A percentile compares a stretch with the other conserved stretches of the same genome.
Evolutionary conservation across 2,113 vertebrate genomes (phyloP).

Genomic region (Pao palembangensis): DNA sequence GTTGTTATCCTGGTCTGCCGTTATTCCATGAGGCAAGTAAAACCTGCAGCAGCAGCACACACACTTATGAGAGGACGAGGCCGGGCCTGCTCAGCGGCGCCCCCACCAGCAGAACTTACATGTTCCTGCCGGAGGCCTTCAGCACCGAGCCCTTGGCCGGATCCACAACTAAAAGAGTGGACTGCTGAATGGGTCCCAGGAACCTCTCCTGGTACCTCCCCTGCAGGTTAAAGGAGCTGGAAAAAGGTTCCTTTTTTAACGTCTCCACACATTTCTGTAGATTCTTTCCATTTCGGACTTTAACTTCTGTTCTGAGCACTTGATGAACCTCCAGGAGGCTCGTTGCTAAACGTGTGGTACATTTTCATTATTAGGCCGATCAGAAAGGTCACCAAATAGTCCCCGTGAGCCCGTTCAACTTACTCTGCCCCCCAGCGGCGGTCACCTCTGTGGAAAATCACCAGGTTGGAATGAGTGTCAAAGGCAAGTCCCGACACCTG

Average conservation of each 20-base stretch:
- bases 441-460: slow-evolving; percentile 95
- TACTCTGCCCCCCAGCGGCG: slow-evolving; percentile 88
- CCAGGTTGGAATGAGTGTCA: slow-evolving; percentile 83
- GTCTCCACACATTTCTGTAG: background rate
- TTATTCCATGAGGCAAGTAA: slow-evolving; percentile 94
- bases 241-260: slow-evolving; percentile 1
- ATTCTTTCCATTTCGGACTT: too few species aligned
- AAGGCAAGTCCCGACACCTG: slow-evolving; percentile 93
- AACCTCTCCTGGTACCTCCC: slow-evolving; percentile 85
- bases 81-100: too few species aligned
- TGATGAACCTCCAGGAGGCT: too few species aligned
- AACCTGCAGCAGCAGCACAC: slow-evolving; percentile 76
- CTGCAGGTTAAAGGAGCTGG: slow-evolving; percentile 86
- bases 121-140: slow-evolving; percentile 83
- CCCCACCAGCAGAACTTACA: slow-evolving; percentile 73
- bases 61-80: background rate
- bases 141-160: slow-evolving; percentile 80
- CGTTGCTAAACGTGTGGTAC: too few species aligned
- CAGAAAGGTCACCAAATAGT: too few species aligned
- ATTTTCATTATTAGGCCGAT: too few species aligned
- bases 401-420: slow-evolving; percentile 42
- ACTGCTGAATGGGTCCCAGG: slow-evolving; percentile 89
- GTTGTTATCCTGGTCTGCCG: slow-evolving; percentile 83
- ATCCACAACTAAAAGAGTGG: slow-evolving; percentile 86
- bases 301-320: too few species aligned